Conservation (phyloP, 2,797 vertebrate species). For the Amblyopsis hoosieri region DNA sequence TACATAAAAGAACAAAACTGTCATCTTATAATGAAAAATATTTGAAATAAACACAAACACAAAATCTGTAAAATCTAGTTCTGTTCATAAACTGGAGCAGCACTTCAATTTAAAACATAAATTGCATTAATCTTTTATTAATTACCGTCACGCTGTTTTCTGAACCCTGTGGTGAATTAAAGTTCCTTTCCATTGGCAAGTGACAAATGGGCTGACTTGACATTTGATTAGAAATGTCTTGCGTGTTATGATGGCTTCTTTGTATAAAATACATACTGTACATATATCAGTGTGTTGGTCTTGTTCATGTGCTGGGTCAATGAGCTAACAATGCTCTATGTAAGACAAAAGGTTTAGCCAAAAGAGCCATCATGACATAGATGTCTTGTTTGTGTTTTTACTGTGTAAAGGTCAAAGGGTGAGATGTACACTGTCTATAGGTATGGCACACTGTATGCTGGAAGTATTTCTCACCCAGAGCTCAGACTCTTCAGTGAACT, state of each 20-base stretch:
- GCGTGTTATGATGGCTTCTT: not conserved
- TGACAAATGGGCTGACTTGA: conserved; percentile 6
- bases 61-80: conserved; percentile 16
- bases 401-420: conserved; percentile 12
- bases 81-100: not conserved
- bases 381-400: conserved; percentile 1
- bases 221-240: conserved; percentile 21
- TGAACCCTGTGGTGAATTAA: conserved; percentile 19
- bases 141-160: conserved; percentile 18
- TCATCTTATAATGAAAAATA: conserved; percentile 29
- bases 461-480: conserved; percentile 77
- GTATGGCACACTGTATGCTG: conserved; percentile 41
- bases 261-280: conserved; percentile 5
- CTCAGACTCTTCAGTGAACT: conserved; percentile 65
- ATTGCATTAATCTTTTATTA: conserved; percentile 11
- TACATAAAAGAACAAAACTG: conserved; percentile 9
- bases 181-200: conserved; percentile 13
- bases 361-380: too few relatives aligned
- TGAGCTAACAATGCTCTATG: not conserved
- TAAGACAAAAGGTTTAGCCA: too few relatives aligned
- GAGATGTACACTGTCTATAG: conserved; percentile 34
- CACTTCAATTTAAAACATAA: conserved; percentile 5
- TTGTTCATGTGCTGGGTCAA: conserved; percentile 2
- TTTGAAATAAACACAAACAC: conserved; percentile 19
- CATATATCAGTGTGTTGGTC: conserved; percentile 6